A percentile compares a stretch with the other conserved stretches of the same genome.
Evolutionary conservation across 2,797 vertebrate genomes (phyloP).

Genomic region (Molothrus aeneus): DNA sequence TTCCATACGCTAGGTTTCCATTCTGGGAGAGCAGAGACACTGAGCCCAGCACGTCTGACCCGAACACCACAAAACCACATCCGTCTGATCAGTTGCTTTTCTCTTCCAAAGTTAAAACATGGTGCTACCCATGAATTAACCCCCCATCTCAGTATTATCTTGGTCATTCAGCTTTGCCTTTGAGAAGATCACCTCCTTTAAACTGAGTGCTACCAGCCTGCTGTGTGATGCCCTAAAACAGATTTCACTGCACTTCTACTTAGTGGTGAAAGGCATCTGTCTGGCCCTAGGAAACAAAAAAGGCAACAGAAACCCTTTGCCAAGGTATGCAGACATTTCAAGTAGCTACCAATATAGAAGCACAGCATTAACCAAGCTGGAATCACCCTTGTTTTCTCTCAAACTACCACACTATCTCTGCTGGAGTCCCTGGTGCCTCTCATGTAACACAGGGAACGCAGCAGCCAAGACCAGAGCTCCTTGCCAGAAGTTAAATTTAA

Average conservation of each 20-base stretch:
- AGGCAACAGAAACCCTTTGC: neutral
- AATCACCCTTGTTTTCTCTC: neutral
- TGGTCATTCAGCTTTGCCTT: neutral
- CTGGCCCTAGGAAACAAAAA: constrained; percentile 10
- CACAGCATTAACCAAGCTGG: neutral
- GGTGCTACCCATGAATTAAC: neutral
- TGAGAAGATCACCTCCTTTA: neutral
- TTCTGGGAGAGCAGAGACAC: neutral
- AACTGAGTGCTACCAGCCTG: neutral
- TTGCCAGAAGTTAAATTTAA: constrained; percentile 30
- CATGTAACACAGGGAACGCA: neutral
- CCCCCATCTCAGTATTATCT: neutral
- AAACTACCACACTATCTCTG: neutral
- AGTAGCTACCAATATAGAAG: constrained; percentile 7
- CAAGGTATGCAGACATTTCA: constrained; percentile 43
- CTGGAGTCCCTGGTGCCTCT: neutral
- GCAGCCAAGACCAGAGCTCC: constrained; percentile 3
- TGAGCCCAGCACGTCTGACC: neutral
- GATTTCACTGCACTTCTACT: neutral
- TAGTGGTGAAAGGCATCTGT: neutral
- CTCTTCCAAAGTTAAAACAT: neutral
- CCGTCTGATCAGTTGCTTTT: rapidly evolving
- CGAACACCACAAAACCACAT: neutral
- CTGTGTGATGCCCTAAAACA: neutral
- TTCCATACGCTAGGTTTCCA: neutral